Evolutionary conservation across 1,140 invertebrate genomes (phyloP).

Genomic region (Drosophila sulfurigaster): DNA sequence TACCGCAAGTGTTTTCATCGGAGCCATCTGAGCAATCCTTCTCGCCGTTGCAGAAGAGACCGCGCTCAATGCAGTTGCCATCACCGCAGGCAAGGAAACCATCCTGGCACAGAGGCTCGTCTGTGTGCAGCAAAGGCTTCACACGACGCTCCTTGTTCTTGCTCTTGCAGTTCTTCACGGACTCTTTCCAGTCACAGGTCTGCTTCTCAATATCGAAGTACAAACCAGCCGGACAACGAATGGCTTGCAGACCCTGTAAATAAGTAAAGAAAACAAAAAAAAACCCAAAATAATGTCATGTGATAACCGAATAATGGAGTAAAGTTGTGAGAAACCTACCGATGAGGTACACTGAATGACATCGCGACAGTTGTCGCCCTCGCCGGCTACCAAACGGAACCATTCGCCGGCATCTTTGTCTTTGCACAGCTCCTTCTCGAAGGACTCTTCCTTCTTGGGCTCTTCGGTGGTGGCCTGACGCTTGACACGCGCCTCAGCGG

Average conservation of each 20-base stretch:
- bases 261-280: slow-evolving; percentile 5
- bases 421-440: slow-evolving; percentile 95
- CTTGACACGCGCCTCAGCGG: slow-evolving; percentile 86
- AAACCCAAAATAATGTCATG: not conserved
- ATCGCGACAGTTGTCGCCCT: slow-evolving; percentile 96
- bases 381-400: slow-evolving; percentile 95
- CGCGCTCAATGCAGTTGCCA: slow-evolving; percentile 93
- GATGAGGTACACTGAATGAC: slow-evolving; percentile 98
- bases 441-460: slow-evolving; percentile 93
- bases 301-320: not conserved
- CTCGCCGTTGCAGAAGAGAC: slow-evolving; percentile 97
- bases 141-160: slow-evolving; percentile 96
- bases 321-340: slow-evolving; percentile 84
- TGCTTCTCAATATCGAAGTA: slow-evolving; percentile 98
- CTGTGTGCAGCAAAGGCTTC: slow-evolving; percentile 95
- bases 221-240: slow-evolving; percentile 96
- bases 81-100: slow-evolving; percentile 95
- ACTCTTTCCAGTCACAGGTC: slow-evolving; percentile 97
- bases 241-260: slow-evolving; percentile 93
- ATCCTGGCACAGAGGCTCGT: slow-evolving; percentile 95
- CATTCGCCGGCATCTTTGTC: slow-evolving; percentile 98
- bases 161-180: slow-evolving; percentile 96
- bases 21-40: slow-evolving; percentile 95
- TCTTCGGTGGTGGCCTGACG: slow-evolving; percentile 87
- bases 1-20: slow-evolving; percentile 96